Evolutionary conservation across 2,113 vertebrate species (phyloP).

Genomic region (Pipra filicauda): DNA sequence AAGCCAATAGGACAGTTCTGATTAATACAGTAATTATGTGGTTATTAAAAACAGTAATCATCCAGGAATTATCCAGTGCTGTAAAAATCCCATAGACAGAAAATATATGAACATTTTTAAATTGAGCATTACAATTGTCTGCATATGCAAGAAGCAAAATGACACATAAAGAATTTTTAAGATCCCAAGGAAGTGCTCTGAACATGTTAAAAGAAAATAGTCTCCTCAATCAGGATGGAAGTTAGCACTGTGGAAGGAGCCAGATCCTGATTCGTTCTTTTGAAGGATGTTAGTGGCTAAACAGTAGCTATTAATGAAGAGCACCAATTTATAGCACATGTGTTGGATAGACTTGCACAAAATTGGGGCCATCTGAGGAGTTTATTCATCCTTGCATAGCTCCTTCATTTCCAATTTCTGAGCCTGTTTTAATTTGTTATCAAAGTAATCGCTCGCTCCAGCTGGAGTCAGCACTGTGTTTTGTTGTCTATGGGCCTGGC

Average conservation of each 20-base stretch:
- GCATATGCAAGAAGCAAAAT: conserved; percentile 70
- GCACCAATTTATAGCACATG: conserved; percentile 68
- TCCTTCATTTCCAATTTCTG: conserved; percentile 76
- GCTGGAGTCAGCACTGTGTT: conserved; percentile 71
- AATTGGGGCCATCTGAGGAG: conserved; percentile 50
- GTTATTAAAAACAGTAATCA: conserved; percentile 86
- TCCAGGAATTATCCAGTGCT: conserved; percentile 74
- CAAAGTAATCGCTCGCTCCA: conserved; percentile 74
- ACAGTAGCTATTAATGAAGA: conserved; percentile 76
- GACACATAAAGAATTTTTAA: conserved; percentile 78
- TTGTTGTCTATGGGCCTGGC: conserved; percentile 68
- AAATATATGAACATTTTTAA: conserved; percentile 79
- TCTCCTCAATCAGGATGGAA: conserved; percentile 73
- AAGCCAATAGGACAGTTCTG: conserved; percentile 75
- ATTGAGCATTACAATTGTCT: conserved; percentile 73
- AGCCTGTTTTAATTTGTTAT: conserved; percentile 81
- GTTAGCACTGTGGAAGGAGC: conserved; percentile 51
- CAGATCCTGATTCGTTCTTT: conserved; percentile 60
- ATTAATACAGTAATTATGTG: conserved; percentile 80
- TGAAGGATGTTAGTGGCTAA: conserved; percentile 65
- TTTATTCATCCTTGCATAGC: conserved; percentile 70
- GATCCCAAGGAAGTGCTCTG: conserved; percentile 71
- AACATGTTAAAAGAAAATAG: conserved; percentile 71
- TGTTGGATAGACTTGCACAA: conserved; percentile 64
- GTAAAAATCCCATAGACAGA: conserved; percentile 74